Conservation (phyloP, 2,113 vertebrate genomes). For the Trematomus loennbergii region DNA sequence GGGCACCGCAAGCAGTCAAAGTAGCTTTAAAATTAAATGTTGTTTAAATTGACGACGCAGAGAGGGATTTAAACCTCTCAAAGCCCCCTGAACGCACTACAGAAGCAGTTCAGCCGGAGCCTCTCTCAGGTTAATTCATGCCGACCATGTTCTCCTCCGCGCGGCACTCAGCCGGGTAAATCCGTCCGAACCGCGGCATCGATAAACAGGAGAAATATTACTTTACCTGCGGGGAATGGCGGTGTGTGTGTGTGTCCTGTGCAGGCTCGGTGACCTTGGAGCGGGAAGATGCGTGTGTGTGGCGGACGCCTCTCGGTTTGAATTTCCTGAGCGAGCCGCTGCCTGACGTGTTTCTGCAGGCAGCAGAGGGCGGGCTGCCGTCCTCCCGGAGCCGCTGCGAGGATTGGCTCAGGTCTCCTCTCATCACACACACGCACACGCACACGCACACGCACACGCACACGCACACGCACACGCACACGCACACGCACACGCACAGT, state of each 20-base stretch:
- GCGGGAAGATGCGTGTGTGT: conserved; percentile 59
- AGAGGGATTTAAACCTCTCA: background rate
- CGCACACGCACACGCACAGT: background rate
- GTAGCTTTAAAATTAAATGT: background rate
- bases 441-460: too few relatives aligned
- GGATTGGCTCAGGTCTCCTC: conserved; percentile 9
- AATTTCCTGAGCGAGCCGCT: conserved; percentile 69
- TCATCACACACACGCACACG: background rate
- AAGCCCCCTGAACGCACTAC: conserved; percentile 55
- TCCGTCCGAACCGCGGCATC: background rate
- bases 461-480: background rate
- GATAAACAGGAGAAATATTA: background rate
- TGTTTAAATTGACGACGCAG: background rate
- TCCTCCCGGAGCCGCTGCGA: background rate
- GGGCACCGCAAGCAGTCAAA: background rate
- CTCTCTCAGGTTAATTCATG: conserved; percentile 19
- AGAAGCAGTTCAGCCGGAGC: background rate
- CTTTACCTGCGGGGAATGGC: conserved; percentile 67
- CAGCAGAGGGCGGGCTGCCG: conserved; percentile 69
- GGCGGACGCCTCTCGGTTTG: conserved; percentile 41
- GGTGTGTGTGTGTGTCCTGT: conserved; percentile 1
- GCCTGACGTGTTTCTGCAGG: conserved; percentile 49
- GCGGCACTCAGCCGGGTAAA: background rate
- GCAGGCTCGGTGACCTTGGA: conserved; percentile 75
- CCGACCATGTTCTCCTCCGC: conserved; percentile 10